Evolutionary conservation across 1,140 invertebrate species (phyloP), one percentile per base, ranked within the genome.

Genomic region (Vanessa tameamea): DNA sequence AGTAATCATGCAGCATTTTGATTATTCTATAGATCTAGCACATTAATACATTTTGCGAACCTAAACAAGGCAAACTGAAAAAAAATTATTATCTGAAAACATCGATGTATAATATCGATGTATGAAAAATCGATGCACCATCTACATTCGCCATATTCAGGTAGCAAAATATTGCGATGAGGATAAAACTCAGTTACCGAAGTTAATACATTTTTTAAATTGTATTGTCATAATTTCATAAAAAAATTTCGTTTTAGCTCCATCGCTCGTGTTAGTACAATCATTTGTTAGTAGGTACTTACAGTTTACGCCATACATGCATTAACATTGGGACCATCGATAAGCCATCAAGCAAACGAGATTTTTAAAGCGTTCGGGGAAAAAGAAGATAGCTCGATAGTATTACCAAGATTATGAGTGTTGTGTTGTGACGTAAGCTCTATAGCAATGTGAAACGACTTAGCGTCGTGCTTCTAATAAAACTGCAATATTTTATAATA

Each of bases 381-480:
- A 66, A 67, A 72, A 69, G 64, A 53, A 77, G 70, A 57, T 71
- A 80, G 78, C 68, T 72, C 23, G 67, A 68, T 8, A 66, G 31
- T 55, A 63, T 51, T 50, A 63, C 48, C 23, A 75, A 26, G 47
- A 61, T 43, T 43, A 43, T 69, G 78, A 77, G 76, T 78, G 59
- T 61, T 20, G 73, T 72, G 78, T 77, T 16, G 23, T 76, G 74
- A 72, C 64, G 48, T 53, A 72, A 72, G 74, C 74, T 26, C 53
- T 37, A 64, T 73, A 83, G 84, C 85, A 64, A 69, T 69, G 80
- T 83, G 80, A 80, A 20, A 64, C 76, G 47, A 69, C 64, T 51
- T 75, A 76, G 75, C 73, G 57, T 61, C 70, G 85, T 84, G 83
- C 82, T 76, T 70, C 73, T 76, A 74, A 74, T 61, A 79, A 23